Base-by-base conservation (phyloP, 2,888 invertebrate species). In the Ophraella communa region DNA sequence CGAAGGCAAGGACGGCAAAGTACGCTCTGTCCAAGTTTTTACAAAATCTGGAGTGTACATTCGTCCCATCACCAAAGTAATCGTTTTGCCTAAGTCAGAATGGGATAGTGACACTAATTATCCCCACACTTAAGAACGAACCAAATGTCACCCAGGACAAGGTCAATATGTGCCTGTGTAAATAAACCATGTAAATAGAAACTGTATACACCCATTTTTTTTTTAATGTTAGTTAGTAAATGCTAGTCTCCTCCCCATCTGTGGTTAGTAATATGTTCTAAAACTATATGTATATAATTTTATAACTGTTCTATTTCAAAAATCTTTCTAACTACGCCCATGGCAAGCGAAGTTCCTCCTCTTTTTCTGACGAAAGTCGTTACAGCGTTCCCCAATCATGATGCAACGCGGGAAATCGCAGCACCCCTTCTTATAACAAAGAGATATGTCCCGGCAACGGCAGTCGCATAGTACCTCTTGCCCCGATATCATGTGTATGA, bases 41-140 rank as follows among this genome's bases (percentile, higher is more conserved):
- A 35, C 35, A 8, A 51, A 17, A 39, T n/a, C 49, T n/a, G 55
- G 62, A 39, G 23, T 23, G n/a, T 55, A 45, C 24, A 49, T 35
- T 18, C 33, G 62, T 23, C 47, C 62, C 18, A 49, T 62, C 17
- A 33, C 49, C 11, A 47, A 58, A 47, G 47, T 58, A 14, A 47
- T 45, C 5, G 47, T 30, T 8, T n/a, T 57, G 14, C 57, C 57
- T 20, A 52, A n/a, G 35, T 35, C 35, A 35, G 35, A 35, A n/a
- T 14, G 35, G 35, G 35, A 35, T 4, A 35, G 35, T 35, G 35
- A 35, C 35, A 35, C 14, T 35, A 14, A 35, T 35, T 35, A 35
- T 35, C 4, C 35, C 1, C 35, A 1, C 35, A 35, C 1, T 35
- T 35, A 14, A 35, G 35, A 35, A 35, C 4, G 14, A 3, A n/a